Evolutionary conservation across 2,888 invertebrate species (phyloP).

Genomic region (Melitaea athalia): DNA sequence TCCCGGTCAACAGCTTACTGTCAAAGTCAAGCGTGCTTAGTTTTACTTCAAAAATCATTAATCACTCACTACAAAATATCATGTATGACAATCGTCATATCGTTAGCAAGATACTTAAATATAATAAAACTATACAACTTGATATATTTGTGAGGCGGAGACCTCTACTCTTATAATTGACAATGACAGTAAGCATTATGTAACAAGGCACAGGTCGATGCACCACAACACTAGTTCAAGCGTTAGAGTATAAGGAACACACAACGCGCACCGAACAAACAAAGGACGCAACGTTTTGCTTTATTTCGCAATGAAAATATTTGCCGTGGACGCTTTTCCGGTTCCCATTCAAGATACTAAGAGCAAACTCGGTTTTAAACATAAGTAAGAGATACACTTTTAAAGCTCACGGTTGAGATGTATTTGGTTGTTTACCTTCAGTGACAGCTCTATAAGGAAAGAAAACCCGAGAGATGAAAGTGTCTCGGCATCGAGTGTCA

Average conservation of each 20-base stretch:
- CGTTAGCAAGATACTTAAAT: no score
- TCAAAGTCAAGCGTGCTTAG: no score
- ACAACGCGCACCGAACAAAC: constrained; percentile 71
- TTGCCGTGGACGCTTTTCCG: constrained; percentile 63
- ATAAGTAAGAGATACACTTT: constrained; percentile 24
- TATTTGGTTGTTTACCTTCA: constrained; percentile 27
- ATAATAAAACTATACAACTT: neutral
- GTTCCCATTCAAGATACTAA: constrained; percentile 51
- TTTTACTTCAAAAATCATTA: no score
- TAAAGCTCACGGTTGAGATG: constrained; percentile 19
- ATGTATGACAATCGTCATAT: no score
- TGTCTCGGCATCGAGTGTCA: constrained; percentile 15
- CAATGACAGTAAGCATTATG: constrained; percentile 28
- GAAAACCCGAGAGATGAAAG: constrained; percentile 17
- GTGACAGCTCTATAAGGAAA: constrained; percentile 20
- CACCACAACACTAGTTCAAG: constrained; percentile 61
- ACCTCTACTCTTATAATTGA: neutral
- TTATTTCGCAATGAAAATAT: constrained; percentile 70
- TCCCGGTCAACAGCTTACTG: no score
- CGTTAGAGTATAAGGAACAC: constrained; percentile 77
- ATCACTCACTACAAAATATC: no score
- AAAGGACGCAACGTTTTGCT: constrained; percentile 73
- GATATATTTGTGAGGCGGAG: neutral
- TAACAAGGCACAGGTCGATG: constrained; percentile 55
- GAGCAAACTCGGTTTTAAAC: constrained; percentile 37